Evolutionary conservation across 2,797 vertebrate species (phyloP).

Genomic region (Chloroceryle inda): DNA sequence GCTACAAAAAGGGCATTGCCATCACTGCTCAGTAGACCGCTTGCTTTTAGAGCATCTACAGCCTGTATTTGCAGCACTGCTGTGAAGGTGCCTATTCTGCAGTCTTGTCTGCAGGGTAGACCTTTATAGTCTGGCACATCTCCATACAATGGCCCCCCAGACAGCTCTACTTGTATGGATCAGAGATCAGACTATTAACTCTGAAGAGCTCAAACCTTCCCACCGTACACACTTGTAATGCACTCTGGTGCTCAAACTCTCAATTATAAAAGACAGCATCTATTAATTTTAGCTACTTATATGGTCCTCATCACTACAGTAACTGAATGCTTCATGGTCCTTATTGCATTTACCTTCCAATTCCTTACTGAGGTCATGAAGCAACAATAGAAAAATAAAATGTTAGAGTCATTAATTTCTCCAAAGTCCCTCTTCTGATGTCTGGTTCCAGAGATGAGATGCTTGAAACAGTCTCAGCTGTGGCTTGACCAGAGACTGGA

Average conservation of each 20-base stretch:
- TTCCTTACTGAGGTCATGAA: background rate
- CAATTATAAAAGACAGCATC: constrained; percentile 4
- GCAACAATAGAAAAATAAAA: background rate
- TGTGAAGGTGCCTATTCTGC: background rate
- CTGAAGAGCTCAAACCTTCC: background rate
- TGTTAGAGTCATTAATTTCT: background rate
- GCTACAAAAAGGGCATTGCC: background rate
- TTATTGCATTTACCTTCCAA: background rate
- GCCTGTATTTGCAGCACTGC: background rate
- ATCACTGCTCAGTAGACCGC: background rate
- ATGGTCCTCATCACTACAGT: background rate
- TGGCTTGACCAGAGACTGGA: background rate
- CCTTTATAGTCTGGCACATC: background rate
- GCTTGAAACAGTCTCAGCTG: background rate
- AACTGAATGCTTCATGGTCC: background rate
- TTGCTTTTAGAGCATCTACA: background rate
- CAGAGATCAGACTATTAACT: background rate
- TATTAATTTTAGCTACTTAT: background rate
- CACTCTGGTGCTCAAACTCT: background rate
- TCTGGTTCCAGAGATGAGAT: background rate
- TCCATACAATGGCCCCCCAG: background rate
- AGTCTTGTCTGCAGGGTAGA: background rate
- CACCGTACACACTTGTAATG: background rate
- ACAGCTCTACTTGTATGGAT: background rate
- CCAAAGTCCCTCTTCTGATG: background rate